A percentile compares a stretch with the other conserved stretches of the same genome.
These are phyloP conservation scores for Cyclophora albipunctata DNA, from an alignment of 2,888 invertebrate species.

Conservation along the genomic window DNA sequence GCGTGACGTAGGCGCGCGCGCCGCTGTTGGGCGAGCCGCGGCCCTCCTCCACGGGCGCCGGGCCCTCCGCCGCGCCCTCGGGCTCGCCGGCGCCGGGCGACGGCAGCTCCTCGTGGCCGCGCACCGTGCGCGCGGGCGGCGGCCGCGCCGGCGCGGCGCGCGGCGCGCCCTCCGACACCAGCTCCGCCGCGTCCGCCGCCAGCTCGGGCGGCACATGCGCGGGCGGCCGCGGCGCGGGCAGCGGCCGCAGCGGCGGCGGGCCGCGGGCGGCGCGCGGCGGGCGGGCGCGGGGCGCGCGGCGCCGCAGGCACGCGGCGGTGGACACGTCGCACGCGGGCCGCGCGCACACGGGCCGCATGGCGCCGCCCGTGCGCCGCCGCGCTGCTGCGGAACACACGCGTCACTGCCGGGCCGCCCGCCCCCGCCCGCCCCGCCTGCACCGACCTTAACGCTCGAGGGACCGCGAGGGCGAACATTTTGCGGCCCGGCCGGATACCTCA, in stretches of 20 bases:
- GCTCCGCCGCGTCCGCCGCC: conserved; percentile 56
- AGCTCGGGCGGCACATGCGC: conserved; percentile 24
- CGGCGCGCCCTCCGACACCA: conserved; percentile 30
- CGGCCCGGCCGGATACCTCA: too few species aligned
- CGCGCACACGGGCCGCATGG: conserved; percentile 77
- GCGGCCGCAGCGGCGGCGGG: conserved; percentile 32
- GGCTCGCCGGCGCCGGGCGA: conserved; percentile 35
- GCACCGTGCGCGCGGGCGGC: conserved; percentile 51
- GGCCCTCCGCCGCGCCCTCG: conserved; percentile 32
- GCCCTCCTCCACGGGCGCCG: conserved; percentile 32
- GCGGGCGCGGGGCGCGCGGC: conserved; percentile 27
- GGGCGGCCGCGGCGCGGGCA: conserved; percentile 30
- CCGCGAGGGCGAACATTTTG: too few species aligned
- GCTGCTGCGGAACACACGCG: conserved; percentile 29
- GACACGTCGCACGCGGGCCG: conserved; percentile 41
- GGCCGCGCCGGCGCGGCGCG: conserved; percentile 55
- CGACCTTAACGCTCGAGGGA: conserved; percentile 26
- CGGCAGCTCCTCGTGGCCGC: conserved; percentile 83
- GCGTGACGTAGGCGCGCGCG: conserved; percentile 69
- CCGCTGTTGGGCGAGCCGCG: conserved; percentile 23
- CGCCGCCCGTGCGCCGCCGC: conserved; percentile 34
- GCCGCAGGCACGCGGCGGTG: conserved; percentile 70
- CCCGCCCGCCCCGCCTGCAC: conserved; percentile 40
- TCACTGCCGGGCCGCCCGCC: conserved; percentile 36
- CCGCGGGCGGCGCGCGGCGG: conserved; percentile 34